phyloP scores from a whole-genome alignment of 64 coral and sea anemone genomes.

The Montipora sp. region DNA sequence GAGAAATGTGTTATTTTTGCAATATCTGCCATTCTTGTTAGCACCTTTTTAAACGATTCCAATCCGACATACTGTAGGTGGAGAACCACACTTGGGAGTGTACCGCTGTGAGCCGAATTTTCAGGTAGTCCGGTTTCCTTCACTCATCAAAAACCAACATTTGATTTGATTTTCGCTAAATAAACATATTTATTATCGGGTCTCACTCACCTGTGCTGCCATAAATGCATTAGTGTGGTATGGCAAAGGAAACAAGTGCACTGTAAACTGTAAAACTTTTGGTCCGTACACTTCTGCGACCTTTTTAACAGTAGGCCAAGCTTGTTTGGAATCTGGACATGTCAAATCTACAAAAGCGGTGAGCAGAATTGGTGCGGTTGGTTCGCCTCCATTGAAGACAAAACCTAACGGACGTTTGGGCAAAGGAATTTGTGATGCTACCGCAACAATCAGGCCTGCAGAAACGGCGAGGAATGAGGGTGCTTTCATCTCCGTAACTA shows the following conservation, averaged over 20 bases:
- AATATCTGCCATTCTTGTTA: no score
- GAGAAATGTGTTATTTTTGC: no score
- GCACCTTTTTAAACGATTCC: no score
- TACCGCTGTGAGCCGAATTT: no score
- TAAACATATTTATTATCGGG: background rate
- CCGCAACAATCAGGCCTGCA: background rate
- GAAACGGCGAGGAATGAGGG: background rate
- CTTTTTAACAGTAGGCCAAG: slow-evolving; percentile 83
- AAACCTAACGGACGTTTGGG: slow-evolving; percentile 79
- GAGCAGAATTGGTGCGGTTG: slow-evolving; percentile 70
- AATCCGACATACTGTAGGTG: no score
- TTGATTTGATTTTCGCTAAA: no score
- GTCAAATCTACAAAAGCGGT: slow-evolving; percentile 79
- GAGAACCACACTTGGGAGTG: no score
- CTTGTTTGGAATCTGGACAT: slow-evolving; percentile 77
- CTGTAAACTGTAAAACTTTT: slow-evolving; percentile 52
- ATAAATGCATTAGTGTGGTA: slow-evolving; percentile 91
- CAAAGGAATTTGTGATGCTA: slow-evolving; percentile 54
- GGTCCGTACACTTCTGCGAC: slow-evolving; percentile 84
- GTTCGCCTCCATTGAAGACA: slow-evolving; percentile 76
- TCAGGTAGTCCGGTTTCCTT: no score
- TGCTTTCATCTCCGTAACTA: background rate
- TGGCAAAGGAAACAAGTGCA: slow-evolving; percentile 82
- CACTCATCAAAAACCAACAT: no score
- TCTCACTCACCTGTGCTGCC: slow-evolving; percentile 72